phyloP scores from a whole-genome alignment of 1,140 invertebrate species.

The Adoxophyes honmai region DNA sequence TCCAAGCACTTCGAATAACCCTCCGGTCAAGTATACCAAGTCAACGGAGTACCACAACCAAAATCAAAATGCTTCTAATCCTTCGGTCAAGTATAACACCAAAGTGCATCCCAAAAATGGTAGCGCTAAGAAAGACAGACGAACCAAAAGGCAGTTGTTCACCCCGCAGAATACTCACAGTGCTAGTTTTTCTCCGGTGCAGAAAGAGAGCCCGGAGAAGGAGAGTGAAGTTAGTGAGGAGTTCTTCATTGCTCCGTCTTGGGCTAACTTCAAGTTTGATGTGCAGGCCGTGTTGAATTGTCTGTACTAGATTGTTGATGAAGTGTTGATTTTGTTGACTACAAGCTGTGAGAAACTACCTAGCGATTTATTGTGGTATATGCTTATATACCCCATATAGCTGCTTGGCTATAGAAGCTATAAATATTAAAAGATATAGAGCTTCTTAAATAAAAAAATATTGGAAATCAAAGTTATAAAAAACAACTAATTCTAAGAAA shows the following conservation, averaged over 20 bases:
- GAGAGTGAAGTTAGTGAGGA: conserved; percentile 25
- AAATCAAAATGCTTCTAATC: conserved; percentile 21
- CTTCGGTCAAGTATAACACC: background rate
- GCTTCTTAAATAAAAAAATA: too few relatives aligned
- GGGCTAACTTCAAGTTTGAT: conserved; percentile 80
- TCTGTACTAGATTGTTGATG: conserved; percentile 59
- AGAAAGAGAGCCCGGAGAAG: conserved; percentile 38
- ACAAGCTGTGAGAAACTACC: too few relatives aligned
- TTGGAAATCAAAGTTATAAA: too few relatives aligned
- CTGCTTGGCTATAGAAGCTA: too few relatives aligned
- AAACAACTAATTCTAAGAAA: too few relatives aligned
- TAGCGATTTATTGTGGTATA: too few relatives aligned
- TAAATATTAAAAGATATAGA: too few relatives aligned
- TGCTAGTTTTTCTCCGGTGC: conserved; percentile 43
- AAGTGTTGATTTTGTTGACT: too few relatives aligned
- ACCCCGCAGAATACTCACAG: conserved; percentile 56
- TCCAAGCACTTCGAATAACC: conserved; percentile 9
- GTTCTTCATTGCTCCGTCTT: conserved; percentile 73
- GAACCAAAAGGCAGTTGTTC: conserved; percentile 77
- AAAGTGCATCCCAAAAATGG: conserved; percentile 36
- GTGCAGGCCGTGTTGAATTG: conserved; percentile 77
- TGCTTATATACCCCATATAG: too few relatives aligned
- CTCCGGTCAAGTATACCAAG: background rate
- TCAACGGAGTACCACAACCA: conserved; percentile 63
- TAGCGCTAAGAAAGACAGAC: conserved; percentile 57